Conservation (phyloP, 2,797 vertebrate genomes). For the Arremon brunneinucha region DNA sequence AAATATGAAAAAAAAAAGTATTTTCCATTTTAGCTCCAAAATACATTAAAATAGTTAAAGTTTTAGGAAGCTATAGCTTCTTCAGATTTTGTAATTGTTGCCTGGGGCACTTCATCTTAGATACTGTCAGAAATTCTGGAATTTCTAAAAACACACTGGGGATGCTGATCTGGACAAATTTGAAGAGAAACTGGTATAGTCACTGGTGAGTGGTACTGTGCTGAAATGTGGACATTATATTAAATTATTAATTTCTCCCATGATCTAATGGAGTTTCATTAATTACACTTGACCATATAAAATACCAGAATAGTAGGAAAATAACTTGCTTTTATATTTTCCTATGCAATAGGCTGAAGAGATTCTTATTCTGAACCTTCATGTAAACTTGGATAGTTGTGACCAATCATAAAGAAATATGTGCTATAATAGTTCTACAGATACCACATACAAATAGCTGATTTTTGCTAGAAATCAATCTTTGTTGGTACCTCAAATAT, state of each 20-base stretch:
- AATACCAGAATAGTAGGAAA: background rate
- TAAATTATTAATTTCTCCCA: background rate
- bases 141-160: background rate
- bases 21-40: background rate
- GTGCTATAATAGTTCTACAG: background rate
- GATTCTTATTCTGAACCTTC: background rate
- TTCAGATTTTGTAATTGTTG: background rate
- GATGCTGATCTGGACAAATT: background rate
- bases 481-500: constrained; percentile 26
- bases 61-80: background rate
- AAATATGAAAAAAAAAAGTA: background rate
- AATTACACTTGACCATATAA: background rate
- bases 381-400: background rate
- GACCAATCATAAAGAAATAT: background rate
- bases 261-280: background rate
- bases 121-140: background rate
- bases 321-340: background rate
- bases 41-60: background rate
- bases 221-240: background rate
- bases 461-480: constrained; percentile 14
- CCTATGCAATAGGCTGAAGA: background rate
- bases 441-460: background rate
- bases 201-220: background rate
- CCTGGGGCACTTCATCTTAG: background rate
- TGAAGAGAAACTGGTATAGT: background rate